Base-by-base conservation (phyloP, 1,140 invertebrate species). In the Trichoplusia ni region DNA sequence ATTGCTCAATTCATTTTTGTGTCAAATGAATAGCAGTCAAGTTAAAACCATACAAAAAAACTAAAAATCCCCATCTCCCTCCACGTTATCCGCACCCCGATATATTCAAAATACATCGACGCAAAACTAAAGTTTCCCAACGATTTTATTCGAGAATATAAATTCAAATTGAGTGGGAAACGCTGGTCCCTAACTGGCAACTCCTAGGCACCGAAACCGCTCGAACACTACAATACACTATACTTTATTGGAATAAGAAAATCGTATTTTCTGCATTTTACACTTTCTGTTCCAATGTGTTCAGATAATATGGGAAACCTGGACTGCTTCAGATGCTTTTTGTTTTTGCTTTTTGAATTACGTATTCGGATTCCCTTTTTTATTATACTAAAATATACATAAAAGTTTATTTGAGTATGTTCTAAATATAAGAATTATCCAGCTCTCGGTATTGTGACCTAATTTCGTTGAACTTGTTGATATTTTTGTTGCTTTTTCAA, bases 121-220 rank as follows among this genome's bases (percentile, higher is more conserved):
- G 14, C 44, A 44, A 58, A 58, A 58, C 37, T 42, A 44, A 58
- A 58, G 54, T 58, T 58, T 58, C 11, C 54, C 18, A 56, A 8
- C 25, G 54, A 37, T 40, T 58, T 44, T 58, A 58, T 44, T 44
- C 38, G 16, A 9, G 16, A 42, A 58, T 58, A 58, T 58, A 58
- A 58, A 58, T 44, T 42, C 54, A 58, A 58, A 58, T 58, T 29
- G 54, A 58, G 54, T 44, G 54, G 38, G 38, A 31, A 54, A 58
- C 21, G 16, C 21, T 21, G 37, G 23, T 58, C 27, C 25, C 9
- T 31, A 42, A 58, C 38, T 19, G 25, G 8, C 35, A 51, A 51
- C 47, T 58, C 31, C 25, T 44, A 14, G 18, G 47, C 13, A 16
- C 25, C 14, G 44, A 18, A 47, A 29, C 44, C 23, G 23, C 29